phyloP scores from a whole-genome alignment of 1,140 invertebrate genomes.

The Neuroterus valhalla region DNA sequence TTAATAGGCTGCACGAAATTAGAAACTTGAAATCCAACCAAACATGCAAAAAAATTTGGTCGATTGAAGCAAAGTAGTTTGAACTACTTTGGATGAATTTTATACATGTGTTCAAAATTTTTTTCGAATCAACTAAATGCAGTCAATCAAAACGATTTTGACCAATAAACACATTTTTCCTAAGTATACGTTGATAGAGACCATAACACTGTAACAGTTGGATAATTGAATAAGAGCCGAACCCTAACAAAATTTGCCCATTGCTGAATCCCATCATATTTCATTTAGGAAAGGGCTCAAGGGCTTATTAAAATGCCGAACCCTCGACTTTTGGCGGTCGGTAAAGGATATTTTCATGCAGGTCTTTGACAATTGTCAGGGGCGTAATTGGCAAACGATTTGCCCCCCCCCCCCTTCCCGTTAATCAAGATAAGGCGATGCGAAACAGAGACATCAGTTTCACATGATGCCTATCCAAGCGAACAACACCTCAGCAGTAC shows the following conservation, averaged over 20 bases:
- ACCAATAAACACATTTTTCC: no score
- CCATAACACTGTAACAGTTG: no score
- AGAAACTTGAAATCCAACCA: no score
- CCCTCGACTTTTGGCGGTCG: conserved; percentile 17
- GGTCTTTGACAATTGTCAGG: conserved; percentile 22
- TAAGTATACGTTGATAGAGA: no score
- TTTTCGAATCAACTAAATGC: no score
- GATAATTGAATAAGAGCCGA: neutral
- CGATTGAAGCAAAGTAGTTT: no score
- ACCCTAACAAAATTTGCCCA: neutral
- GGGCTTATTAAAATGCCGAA: conserved; percentile 14
- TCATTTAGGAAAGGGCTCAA: conserved; percentile 1
- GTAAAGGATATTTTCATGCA: conserved; percentile 2
- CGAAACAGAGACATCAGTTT: conserved; percentile 52
- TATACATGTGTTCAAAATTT: no score
- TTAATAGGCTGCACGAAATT: no score
- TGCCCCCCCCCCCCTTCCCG: conserved; percentile 32
- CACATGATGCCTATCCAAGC: conserved; percentile 51
- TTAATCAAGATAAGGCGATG: conserved; percentile 45
- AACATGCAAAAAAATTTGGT: no score
- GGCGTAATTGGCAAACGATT: conserved; percentile 26
- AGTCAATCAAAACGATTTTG: no score
- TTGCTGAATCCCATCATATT: conserved; percentile 11
- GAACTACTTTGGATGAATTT: no score
- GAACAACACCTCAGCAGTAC: conserved; percentile 60